Conservation (phyloP, 2,797 vertebrate species). For the Sebastes trivittatus region DNA sequence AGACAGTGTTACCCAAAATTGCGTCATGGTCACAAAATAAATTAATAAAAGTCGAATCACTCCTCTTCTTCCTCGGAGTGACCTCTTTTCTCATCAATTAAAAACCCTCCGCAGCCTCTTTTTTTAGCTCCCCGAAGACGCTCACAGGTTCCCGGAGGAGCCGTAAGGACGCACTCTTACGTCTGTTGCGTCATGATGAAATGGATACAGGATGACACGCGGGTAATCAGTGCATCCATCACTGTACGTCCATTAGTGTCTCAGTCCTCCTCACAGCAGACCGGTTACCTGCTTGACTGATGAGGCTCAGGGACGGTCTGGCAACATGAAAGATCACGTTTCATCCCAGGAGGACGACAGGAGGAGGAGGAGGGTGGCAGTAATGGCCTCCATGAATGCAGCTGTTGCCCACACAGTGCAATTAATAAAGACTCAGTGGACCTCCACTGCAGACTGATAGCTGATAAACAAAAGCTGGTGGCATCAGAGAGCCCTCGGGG, state of each 20-base stretch:
- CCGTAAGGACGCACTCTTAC: neutral
- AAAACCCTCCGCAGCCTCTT: neutral
- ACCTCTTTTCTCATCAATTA: neutral
- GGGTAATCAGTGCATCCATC: slow-evolving; percentile 42
- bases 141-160: neutral
- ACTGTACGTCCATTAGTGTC: slow-evolving; percentile 33
- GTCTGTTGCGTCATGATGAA: slow-evolving; percentile 20
- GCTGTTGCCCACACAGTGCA: slow-evolving; percentile 55
- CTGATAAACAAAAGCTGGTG: slow-evolving; percentile 17
- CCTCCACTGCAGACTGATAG: slow-evolving; percentile 16
- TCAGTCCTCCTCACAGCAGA: neutral
- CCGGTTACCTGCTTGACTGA: slow-evolving; percentile 41
- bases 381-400: slow-evolving; percentile 54
- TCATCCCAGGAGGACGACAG: slow-evolving; percentile 35
- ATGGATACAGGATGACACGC: slow-evolving; percentile 16
- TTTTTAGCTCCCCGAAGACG: neutral
- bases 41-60: neutral
- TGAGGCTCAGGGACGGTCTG: slow-evolving; percentile 32
- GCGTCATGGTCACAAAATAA: neutral
- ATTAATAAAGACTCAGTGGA: slow-evolving; percentile 63
- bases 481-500: slow-evolving; percentile 6
- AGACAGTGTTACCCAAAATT: neutral
- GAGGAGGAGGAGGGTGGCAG: slow-evolving; percentile 14
- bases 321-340: slow-evolving; percentile 51
- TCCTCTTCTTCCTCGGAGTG: neutral